A percentile compares a stretch with the other conserved stretches of the same genome.
These are phyloP conservation scores for Seladonia tumulorum DNA, from an alignment of 2,888 invertebrate genomes.

Conservation along the genomic window DNA sequence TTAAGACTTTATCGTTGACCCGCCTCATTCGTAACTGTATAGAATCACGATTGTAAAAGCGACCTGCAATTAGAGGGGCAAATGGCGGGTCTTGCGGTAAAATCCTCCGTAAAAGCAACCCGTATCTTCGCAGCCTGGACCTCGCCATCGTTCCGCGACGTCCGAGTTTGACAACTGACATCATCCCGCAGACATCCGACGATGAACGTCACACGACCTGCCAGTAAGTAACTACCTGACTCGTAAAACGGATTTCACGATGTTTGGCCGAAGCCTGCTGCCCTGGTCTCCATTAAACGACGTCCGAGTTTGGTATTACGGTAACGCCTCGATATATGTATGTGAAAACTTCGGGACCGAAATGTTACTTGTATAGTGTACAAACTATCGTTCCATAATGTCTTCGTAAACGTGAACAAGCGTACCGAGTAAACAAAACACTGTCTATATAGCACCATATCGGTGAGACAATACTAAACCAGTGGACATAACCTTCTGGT, in stretches of 20 bases:
- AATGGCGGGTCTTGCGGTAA: background rate
- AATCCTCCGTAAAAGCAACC: background rate
- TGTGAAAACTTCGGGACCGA: no score
- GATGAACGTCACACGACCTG: slow-evolving; percentile 85
- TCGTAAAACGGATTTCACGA: slow-evolving; percentile 5
- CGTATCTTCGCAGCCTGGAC: slow-evolving; percentile 81
- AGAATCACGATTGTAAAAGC: background rate
- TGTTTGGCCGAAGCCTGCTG: background rate
- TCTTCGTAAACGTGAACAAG: no score
- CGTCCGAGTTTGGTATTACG: background rate
- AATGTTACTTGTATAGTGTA: no score
- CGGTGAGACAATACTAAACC: no score
- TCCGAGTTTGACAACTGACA: slow-evolving; percentile 85
- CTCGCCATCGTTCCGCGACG: slow-evolving; percentile 83
- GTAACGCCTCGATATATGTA: no score
- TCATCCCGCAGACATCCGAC: slow-evolving; percentile 84
- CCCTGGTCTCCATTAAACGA: background rate
- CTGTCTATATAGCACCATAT: no score
- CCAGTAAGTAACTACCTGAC: slow-evolving; percentile 77
- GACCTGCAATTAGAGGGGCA: background rate
- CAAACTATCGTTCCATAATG: no score
- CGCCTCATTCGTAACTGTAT: background rate
- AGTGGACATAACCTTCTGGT: no score
- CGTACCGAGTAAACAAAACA: no score
- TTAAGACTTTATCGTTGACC: background rate